Percentiles rank a stretch among this genome's conserved stretches.
These are phyloP conservation scores for Drosophila azteca DNA, from an alignment of 1,140 invertebrate genomes.

Conservation along the genomic window DNA sequence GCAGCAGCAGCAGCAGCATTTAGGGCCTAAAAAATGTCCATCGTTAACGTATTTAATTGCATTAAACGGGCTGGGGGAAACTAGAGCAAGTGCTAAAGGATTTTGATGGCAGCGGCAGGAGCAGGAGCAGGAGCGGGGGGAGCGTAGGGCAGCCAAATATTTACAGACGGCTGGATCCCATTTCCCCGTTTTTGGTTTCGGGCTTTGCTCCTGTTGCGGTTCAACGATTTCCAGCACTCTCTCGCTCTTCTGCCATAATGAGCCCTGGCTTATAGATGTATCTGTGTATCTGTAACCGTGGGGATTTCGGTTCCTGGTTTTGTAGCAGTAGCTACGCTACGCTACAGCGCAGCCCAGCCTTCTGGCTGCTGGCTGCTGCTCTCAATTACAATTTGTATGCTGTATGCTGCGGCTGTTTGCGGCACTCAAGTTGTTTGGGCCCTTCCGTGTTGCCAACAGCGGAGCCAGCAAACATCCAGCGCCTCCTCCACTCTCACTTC, in stretches of 20 bases:
- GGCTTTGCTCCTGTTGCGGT: conserved; percentile 39
- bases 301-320: conserved; percentile 20
- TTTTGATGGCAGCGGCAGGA: neutral
- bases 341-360: no score
- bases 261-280: conserved; percentile 21
- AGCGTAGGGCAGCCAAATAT: conserved; percentile 44
- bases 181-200: conserved; percentile 25
- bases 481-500: neutral
- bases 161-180: conserved; percentile 52
- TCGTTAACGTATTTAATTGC: conserved; percentile 57
- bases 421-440: conserved; percentile 45
- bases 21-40: conserved; percentile 47
- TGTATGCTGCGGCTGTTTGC: conserved; percentile 40
- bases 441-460: conserved; percentile 35
- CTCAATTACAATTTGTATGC: conserved; percentile 69
- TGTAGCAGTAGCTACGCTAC: no score
- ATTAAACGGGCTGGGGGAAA: conserved; percentile 29
- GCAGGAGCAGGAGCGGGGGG: no score
- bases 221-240: conserved; percentile 34
- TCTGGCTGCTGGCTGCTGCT: neutral
- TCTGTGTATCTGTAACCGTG: conserved; percentile 15
- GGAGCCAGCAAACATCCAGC: no score
- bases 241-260: conserved; percentile 47
- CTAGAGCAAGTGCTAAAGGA: conserved; percentile 48
- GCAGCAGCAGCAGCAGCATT: conserved; percentile 54